phyloP scores from a whole-genome alignment of 2,888 invertebrate genomes.

The Caenorhabditis panamensis region DNA sequence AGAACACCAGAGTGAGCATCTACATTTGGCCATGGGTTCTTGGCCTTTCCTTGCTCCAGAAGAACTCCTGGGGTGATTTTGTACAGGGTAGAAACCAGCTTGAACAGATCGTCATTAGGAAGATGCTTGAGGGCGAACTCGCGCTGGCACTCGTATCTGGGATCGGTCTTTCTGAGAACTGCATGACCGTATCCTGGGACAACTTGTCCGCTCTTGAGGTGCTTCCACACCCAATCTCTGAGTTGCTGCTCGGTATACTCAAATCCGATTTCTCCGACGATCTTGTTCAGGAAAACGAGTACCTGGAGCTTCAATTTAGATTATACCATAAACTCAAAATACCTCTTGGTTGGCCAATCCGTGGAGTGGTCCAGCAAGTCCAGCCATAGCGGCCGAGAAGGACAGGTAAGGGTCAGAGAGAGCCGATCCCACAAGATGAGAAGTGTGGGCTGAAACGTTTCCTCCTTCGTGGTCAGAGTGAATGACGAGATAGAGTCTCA shows the following conservation, averaged over 20 bases:
- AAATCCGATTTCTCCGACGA: constrained; percentile 89
- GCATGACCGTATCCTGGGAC: constrained; percentile 97
- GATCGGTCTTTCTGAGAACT: constrained; percentile 94
- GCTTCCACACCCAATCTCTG: constrained; percentile 97
- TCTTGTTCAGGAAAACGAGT: constrained; percentile 93
- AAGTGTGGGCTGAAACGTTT: constrained; percentile 95
- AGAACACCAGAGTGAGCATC: constrained; percentile 96
- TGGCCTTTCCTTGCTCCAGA: constrained; percentile 93
- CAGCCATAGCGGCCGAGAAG: constrained; percentile 93
- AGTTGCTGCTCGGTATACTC: constrained; percentile 92
- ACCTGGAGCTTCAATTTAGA: constrained; percentile 83
- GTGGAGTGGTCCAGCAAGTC: constrained; percentile 95
- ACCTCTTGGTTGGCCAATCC: constrained; percentile 94
- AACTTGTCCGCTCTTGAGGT: constrained; percentile 95
- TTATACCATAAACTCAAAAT: not conserved
- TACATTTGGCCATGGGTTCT: constrained; percentile 99
- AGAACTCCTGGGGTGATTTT: constrained; percentile 94
- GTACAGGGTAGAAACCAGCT: constrained; percentile 92
- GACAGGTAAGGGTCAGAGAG: constrained; percentile 93
- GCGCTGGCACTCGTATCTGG: constrained; percentile 93
- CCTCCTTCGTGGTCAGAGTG: constrained; percentile 90
- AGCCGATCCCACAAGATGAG: constrained; percentile 94
- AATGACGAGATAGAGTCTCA: constrained; percentile 91
- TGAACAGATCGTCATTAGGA: constrained; percentile 91
- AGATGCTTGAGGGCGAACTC: constrained; percentile 95